phyloP scores from a whole-genome alignment of 2,797 vertebrate genomes.

The Chelidonichthys spinosus region DNA sequence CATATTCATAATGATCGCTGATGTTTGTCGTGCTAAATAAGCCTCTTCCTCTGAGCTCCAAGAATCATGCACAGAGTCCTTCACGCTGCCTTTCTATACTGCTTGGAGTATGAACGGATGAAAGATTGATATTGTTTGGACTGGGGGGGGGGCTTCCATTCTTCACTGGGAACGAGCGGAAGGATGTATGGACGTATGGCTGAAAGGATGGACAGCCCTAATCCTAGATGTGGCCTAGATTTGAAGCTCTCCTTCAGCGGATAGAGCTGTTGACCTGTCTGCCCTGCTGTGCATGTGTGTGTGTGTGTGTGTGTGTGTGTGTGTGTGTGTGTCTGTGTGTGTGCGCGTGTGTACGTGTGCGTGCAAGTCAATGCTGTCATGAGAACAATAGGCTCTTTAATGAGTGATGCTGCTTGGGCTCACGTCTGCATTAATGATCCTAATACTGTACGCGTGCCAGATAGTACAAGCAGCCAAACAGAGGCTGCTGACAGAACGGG shows the following conservation, averaged over 20 bases:
- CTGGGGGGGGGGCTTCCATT: slow-evolving; percentile 18
- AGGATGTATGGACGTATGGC: slow-evolving; percentile 58
- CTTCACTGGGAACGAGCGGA: slow-evolving; percentile 37
- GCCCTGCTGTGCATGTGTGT: slow-evolving; percentile 18
- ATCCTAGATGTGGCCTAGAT: slow-evolving; percentile 77
- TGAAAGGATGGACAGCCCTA: slow-evolving; percentile 65
- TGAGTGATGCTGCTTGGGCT: slow-evolving; percentile 62
- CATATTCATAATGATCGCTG: slow-evolving; percentile 18
- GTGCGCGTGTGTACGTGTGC: slow-evolving; percentile 8
- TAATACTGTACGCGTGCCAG: slow-evolving; percentile 79
- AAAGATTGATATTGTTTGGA: slow-evolving; percentile 68
- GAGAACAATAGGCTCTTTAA: slow-evolving; percentile 82
- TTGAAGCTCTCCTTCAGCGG: slow-evolving; percentile 58
- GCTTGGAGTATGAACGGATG: slow-evolving; percentile 51
- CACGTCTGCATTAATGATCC: slow-evolving; percentile 70
- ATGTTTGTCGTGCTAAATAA: slow-evolving; percentile 13
- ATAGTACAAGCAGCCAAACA: slow-evolving; percentile 33
- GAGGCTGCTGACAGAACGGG: slow-evolving; percentile 16
- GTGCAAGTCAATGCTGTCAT: slow-evolving; percentile 16
- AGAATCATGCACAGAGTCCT: slow-evolving; percentile 13
- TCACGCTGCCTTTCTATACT: slow-evolving; percentile 23
- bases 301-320: slow-evolving; percentile 19
- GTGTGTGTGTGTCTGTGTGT: slow-evolving; percentile 14
- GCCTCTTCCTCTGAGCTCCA: slow-evolving; percentile 5
- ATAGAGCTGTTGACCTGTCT: slow-evolving; percentile 69